Percentiles rank a stretch among this genome's conserved stretches.
Evolutionary conservation across 2,888 invertebrate species (phyloP).

Genomic region (Eupithecia insigniata): DNA sequence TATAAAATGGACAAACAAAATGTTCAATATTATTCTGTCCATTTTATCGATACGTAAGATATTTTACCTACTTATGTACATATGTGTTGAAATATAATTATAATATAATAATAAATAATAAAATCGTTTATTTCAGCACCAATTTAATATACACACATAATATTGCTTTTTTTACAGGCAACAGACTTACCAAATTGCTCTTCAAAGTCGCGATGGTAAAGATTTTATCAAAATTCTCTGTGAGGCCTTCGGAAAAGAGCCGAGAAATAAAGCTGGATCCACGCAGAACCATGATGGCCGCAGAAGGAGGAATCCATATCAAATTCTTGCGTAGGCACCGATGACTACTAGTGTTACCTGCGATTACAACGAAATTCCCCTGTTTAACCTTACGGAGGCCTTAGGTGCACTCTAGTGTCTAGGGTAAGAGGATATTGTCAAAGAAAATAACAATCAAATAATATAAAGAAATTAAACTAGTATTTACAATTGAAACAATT

Average conservation of each 20-base stretch:
- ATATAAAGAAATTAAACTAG: no score
- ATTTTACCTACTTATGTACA: no score
- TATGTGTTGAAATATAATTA: no score
- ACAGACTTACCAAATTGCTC: constrained; percentile 10
- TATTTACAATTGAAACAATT: no score
- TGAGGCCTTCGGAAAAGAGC: neutral
- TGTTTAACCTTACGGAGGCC: neutral
- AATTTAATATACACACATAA: no score
- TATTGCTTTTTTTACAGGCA: constrained; percentile 7
- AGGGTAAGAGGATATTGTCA: neutral
- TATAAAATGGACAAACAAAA: neutral
- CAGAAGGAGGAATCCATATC: constrained; percentile 12
- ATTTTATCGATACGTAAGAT: neutral
- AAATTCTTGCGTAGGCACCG: constrained; percentile 1
- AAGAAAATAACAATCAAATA: no score
- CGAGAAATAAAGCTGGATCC: constrained; percentile 2
- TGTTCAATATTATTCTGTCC: neutral
- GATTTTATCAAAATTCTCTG: constrained; percentile 6
- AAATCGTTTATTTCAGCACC: no score
- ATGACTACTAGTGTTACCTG: neutral
- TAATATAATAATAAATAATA: no score
- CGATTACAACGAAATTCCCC: neutral
- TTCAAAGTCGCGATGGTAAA: constrained; percentile 19
- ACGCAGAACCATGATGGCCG: constrained; percentile 7
- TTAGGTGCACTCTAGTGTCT: neutral